phyloP scores from a whole-genome alignment of 2,888 invertebrate species.

The Limnephilus auricula region DNA sequence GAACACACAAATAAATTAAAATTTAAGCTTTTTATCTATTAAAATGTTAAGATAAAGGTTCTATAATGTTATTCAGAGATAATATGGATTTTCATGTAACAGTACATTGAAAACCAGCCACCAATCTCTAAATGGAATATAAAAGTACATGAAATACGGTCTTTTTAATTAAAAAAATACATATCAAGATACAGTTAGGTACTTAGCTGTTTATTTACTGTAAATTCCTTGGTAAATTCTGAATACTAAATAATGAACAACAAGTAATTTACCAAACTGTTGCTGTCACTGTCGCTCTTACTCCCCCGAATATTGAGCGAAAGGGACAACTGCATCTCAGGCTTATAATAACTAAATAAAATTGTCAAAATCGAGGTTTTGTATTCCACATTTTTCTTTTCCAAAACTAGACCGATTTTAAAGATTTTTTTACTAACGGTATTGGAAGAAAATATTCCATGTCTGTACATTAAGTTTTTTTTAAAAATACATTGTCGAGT shows the following conservation, averaged over 20 bases:
- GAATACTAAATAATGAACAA: background rate
- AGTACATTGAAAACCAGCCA: background rate
- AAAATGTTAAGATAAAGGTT: background rate
- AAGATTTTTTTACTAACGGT: too few species aligned
- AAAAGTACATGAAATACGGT: background rate
- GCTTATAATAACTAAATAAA: too few species aligned
- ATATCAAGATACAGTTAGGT: background rate
- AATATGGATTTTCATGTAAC: background rate
- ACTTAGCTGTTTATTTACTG: background rate
- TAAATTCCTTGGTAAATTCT: background rate
- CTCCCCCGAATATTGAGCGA: too few species aligned
- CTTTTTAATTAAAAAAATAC: background rate
- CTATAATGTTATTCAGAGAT: background rate
- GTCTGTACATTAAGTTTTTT: too few species aligned
- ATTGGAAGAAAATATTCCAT: too few species aligned
- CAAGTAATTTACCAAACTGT: too few species aligned
- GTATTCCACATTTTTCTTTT: too few species aligned
- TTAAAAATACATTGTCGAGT: too few species aligned
- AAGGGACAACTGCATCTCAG: too few species aligned
- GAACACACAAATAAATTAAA: background rate
- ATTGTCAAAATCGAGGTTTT: too few species aligned
- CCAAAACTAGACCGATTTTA: too few species aligned
- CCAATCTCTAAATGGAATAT: background rate
- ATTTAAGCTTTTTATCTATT: background rate
- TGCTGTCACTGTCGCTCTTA: too few species aligned